phyloP scores from a whole-genome alignment of 2,797 vertebrate genomes.

The Hemitrygon akajei region DNA sequence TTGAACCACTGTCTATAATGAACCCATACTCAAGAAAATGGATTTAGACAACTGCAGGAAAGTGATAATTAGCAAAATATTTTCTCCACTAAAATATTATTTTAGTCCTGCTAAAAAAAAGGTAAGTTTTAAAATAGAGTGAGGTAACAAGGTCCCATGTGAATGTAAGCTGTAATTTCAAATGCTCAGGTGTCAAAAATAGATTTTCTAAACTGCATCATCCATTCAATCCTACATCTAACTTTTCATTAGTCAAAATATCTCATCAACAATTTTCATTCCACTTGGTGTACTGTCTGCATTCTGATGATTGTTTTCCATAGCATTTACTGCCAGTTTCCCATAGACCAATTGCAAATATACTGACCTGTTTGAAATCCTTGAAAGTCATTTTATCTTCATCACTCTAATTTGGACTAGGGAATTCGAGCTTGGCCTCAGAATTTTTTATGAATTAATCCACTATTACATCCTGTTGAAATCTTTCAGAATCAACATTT shows the following conservation, averaged over 20 bases:
- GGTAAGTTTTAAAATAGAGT: not conserved
- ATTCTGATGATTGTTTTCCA: not conserved
- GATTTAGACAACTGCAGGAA: not conserved
- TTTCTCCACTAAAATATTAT: not conserved
- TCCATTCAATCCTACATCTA: not conserved
- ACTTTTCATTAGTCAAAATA: not conserved
- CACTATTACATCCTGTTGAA: not conserved
- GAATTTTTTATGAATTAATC: not conserved
- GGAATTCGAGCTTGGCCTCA: not conserved
- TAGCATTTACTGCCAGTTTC: not conserved
- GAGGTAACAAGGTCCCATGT: not conserved
- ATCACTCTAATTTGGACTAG: not conserved
- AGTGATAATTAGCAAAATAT: not conserved
- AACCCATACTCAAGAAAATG: not conserved
- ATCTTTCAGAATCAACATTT: not conserved
- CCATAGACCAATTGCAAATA: not conserved
- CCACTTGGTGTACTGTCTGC: not conserved
- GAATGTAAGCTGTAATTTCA: not conserved
- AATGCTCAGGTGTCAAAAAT: not conserved
- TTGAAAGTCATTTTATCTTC: not conserved
- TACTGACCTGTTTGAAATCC: not conserved
- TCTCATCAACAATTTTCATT: not conserved
- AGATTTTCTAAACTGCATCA: not conserved
- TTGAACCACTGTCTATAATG: not conserved
- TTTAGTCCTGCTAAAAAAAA: not conserved